Evolutionary conservation across 1,140 invertebrate genomes (phyloP), one percentile per base, ranked within the genome.

Genomic region (Lepidostoma basale): DNA sequence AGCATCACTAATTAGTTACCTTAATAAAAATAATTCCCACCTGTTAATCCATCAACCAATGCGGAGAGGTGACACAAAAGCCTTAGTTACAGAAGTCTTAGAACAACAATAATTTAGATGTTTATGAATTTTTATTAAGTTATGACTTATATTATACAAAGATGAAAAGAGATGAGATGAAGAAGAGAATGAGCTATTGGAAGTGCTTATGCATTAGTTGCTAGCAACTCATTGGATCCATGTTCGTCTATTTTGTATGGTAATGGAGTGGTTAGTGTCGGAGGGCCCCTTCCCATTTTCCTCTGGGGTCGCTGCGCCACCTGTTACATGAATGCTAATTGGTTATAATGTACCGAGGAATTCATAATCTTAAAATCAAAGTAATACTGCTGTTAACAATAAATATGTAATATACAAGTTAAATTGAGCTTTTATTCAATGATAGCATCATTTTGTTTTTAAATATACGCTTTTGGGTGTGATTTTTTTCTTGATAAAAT

Each of bases 171-270:
- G 25, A 47, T 16, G 39, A 39, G 14, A 64, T 14, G 16, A 40
- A 25, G n/a, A 25, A 64, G 18, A 22, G n/a, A 49, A 9, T 59
- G 22, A 20, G 18, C 18, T 18, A 20, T 33, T 6, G 16, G 23
- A 45, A 25, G 26, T 28, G 22, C 12, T 62, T 70, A 73, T 58
- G 65, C 66, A 30, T 69, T 74, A 65, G 72, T 45, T 9, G 76
- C 77, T 62, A 83, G 73, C 36, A 77, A 67, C 76, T 83, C 79
- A 42, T 78, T 79, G 22, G 79, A 78, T 68, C 74, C 77, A 40
- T 82, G 78, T 78, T 85, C 84, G 62, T 85, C 84, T 56, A 85
- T 84, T 80, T 83, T 85, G 67, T 77, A 82, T 20, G 83, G 78
- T 54, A 84, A 69, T 68, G 78, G 82, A 3, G 82, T 80, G 12